Evolutionary conservation across 1,140 invertebrate species (phyloP).

Genomic region (Adoxophyes honmai): DNA sequence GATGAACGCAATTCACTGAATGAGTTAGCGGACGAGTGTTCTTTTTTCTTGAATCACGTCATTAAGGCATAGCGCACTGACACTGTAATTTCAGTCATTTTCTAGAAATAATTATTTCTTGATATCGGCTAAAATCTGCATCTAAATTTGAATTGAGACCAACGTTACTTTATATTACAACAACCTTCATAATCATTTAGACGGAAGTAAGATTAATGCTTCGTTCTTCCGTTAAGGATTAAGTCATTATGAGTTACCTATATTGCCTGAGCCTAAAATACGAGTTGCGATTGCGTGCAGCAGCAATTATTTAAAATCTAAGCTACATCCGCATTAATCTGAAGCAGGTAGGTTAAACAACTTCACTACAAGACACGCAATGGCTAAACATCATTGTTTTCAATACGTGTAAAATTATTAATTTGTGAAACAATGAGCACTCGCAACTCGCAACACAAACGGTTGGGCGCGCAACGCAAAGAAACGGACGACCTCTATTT

Average conservation of each 20-base stretch:
- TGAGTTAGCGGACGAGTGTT: slow-evolving; percentile 3
- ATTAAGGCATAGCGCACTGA: background rate
- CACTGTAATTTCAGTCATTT: background rate
- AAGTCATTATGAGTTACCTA: background rate
- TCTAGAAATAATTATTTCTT: background rate
- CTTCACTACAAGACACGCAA: background rate
- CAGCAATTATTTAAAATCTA: too few species aligned
- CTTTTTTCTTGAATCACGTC: background rate
- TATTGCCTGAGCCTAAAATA: background rate
- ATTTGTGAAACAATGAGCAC: slow-evolving; percentile 8
- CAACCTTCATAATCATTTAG: background rate
- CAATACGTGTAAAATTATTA: slow-evolving; percentile 8
- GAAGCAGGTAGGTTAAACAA: background rate
- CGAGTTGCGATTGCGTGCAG: background rate
- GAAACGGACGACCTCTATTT: slow-evolving; percentile 7
- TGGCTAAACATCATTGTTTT: background rate
- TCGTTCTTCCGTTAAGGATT: background rate
- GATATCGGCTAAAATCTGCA: background rate
- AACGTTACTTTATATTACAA: background rate
- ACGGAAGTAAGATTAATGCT: background rate
- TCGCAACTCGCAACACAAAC: slow-evolving; percentile 12
- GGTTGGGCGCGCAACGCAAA: background rate
- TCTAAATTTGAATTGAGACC: background rate
- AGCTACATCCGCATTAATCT: too few species aligned
- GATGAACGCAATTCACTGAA: slow-evolving; percentile 2